Evolutionary conservation across 2,888 invertebrate genomes (phyloP), one percentile per base, ranked within the genome.

Genomic region (Bibio marci): DNA sequence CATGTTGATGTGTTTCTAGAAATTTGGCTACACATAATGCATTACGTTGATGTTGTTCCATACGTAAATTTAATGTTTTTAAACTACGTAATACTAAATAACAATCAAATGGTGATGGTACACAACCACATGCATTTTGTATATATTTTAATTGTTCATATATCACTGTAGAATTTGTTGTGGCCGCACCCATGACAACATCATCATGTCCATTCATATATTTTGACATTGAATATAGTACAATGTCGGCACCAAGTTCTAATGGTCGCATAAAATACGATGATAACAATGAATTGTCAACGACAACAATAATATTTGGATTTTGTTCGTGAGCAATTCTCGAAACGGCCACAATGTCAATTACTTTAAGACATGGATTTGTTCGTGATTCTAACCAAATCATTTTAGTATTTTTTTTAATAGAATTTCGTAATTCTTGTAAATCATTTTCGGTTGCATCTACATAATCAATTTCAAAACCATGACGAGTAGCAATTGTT

Each of bases 181-280:
- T 66, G 6, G 80, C 73, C 13, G 85, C 81, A 3, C 97, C 97
- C 97, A 97, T 97, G 6, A 97, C 76, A 17, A 92, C 83, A 64
- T 98, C 97, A 1, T 88, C 80, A 62, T 98, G 97, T 1, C 97
- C 97, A 62, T 98, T 98, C 77, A 98, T 86, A 57, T 95, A 98
- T 63, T 98, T 98, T 0, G 94, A 92, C 39, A 94, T 54, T 0
- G 97, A 97, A 62, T 97, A 92, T 49, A 87, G 64, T 2, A 80
- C 81, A 39, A 95, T 65, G 58, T 98, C 94, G 2, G 88, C 94
- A 1, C 95, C 97, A 25, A 92, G 67, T 15, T 78, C 75, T 39
- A 98, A 60, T 2, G 97, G 97, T 43, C 79, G 70, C 78, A 95
- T 88, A 47, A 87, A 79, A 54, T 88, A 91, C 2, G 88, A 71